These are phyloP conservation scores for Urosaurus nigricauda DNA, from an alignment of 2,797 vertebrate genomes.

Conservation along the genomic window DNA sequence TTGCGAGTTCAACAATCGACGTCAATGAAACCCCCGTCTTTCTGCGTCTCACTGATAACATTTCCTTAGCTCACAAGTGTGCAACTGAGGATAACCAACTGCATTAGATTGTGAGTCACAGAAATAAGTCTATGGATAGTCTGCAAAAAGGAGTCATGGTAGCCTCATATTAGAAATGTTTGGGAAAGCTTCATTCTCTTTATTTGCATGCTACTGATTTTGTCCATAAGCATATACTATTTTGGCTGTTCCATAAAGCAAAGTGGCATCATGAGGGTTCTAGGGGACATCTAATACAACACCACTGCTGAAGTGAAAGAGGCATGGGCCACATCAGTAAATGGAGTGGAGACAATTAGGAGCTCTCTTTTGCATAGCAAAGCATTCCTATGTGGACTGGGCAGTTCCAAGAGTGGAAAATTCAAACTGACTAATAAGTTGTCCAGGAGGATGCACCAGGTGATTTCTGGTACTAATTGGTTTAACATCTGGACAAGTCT, in stretches of 20 bases:
- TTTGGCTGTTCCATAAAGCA: background rate
- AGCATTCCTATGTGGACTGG: no score
- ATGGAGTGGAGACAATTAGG: background rate
- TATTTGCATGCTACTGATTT: background rate
- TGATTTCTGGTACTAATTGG: no score
- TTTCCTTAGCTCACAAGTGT: constrained; percentile 17
- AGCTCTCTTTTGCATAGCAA: background rate
- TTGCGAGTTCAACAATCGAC: background rate
- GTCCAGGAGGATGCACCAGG: no score
- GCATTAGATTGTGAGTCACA: constrained; percentile 26
- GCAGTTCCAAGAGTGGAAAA: no score
- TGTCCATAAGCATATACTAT: background rate
- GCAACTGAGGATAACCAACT: constrained; percentile 28
- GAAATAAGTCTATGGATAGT: background rate
- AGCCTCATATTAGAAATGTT: background rate
- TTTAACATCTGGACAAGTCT: no score
- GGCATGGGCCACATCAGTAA: background rate
- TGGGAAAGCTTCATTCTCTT: background rate
- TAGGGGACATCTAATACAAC: background rate
- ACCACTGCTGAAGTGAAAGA: background rate
- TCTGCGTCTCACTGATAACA: constrained; percentile 15
- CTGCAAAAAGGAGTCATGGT: background rate
- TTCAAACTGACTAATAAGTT: no score
- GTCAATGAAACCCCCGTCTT: background rate
- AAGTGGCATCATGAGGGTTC: background rate